phyloP scores from a whole-genome alignment of 2,113 vertebrate species.

The Erythrolamprus reginae region DNA sequence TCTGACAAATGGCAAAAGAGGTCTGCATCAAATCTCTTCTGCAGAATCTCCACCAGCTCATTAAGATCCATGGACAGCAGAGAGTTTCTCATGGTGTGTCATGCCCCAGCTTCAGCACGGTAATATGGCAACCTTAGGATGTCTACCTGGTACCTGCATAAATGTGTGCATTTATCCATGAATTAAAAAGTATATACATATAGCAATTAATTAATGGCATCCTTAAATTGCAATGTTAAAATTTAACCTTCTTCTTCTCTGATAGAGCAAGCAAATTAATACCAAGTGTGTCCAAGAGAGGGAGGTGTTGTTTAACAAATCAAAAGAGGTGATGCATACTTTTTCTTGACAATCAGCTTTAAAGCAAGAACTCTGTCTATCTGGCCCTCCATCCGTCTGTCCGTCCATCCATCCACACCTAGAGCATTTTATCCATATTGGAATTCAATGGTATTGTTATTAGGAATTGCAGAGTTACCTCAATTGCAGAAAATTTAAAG shows the following conservation, averaged over 20 bases:
- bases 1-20: slow-evolving; percentile 47
- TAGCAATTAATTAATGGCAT: background rate
- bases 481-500: background rate
- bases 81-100: slow-evolving; percentile 9
- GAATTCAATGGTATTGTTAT: background rate
- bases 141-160: background rate
- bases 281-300: slow-evolving; percentile 51
- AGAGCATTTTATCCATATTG: background rate
- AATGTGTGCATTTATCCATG: background rate
- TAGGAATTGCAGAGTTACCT: background rate
- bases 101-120: background rate
- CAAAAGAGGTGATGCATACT: background rate
- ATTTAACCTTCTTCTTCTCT: background rate
- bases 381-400: background rate
- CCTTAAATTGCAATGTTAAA: background rate
- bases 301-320: slow-evolving; percentile 67
- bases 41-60: slow-evolving; percentile 47
- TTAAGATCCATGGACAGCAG: slow-evolving; percentile 8
- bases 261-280: background rate
- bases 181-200: background rate
- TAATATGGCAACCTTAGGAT: background rate
- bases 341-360: background rate
- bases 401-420: background rate
- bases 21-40: slow-evolving; percentile 46
- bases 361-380: background rate